phyloP scores from a whole-genome alignment of 2,113 vertebrate species.

The Chamaea fasciata region DNA sequence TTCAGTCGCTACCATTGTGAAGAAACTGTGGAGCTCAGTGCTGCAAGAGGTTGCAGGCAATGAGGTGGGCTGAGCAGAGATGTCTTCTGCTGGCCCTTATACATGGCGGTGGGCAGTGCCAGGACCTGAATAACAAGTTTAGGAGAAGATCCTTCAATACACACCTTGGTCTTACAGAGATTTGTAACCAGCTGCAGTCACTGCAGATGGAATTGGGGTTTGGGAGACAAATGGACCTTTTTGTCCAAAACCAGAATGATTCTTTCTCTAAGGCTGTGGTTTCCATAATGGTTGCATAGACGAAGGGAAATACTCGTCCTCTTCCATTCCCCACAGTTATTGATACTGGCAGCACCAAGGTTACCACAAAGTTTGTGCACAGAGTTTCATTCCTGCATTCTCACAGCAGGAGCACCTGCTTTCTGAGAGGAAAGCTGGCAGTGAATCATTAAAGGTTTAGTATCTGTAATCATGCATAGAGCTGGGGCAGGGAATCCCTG shows the following conservation, averaged over 20 bases:
- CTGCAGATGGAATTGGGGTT: background rate
- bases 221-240: background rate
- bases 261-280: background rate
- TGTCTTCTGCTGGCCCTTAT: background rate
- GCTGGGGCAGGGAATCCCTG: background rate
- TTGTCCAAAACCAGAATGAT: background rate
- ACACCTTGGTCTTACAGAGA: background rate
- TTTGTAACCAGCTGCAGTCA: accelerated
- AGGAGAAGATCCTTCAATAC: background rate
- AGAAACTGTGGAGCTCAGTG: background rate
- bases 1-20: background rate
- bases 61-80: background rate
- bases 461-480: background rate
- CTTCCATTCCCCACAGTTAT: background rate
- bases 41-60: background rate
- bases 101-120: accelerated
- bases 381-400: background rate
- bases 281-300: background rate
- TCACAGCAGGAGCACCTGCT: background rate
- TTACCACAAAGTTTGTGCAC: background rate
- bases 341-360: background rate
- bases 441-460: background rate
- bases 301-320: background rate
- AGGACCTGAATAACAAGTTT: background rate
- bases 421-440: background rate